These are phyloP conservation scores for Champsocephalus gunnari DNA, from an alignment of 2,797 vertebrate species.

Conservation along the genomic window DNA sequence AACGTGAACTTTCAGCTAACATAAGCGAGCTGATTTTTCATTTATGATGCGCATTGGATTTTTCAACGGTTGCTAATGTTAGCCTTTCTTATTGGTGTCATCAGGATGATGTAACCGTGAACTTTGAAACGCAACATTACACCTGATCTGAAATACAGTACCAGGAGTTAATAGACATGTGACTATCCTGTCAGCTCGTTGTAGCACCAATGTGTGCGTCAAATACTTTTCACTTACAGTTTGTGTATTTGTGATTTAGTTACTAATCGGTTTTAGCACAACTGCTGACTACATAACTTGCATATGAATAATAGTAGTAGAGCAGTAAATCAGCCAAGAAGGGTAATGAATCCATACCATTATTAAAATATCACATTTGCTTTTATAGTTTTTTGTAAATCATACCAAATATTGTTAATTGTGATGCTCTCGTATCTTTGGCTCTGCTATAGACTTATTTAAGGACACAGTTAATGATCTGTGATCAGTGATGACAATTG, in stretches of 20 bases:
- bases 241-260: background rate
- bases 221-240: background rate
- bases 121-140: conserved; percentile 26
- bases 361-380: background rate
- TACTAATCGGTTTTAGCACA: no score
- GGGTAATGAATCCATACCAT: background rate
- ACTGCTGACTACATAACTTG: background rate
- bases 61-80: background rate
- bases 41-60: background rate
- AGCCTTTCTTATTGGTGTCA: background rate
- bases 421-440: background rate
- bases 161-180: background rate
- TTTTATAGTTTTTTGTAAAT: background rate
- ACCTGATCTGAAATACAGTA: background rate
- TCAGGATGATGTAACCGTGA: conserved; percentile 1
- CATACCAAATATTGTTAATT: background rate
- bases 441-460: background rate
- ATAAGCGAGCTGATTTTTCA: background rate
- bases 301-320: background rate
- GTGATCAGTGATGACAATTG: background rate
- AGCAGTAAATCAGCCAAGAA: background rate
- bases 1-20: conserved; percentile 41
- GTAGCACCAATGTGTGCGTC: no score
- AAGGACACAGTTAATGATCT: background rate
- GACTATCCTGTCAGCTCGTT: background rate